phyloP scores from a whole-genome alignment of 2,888 invertebrate species.

The Malacosoma neustria region DNA sequence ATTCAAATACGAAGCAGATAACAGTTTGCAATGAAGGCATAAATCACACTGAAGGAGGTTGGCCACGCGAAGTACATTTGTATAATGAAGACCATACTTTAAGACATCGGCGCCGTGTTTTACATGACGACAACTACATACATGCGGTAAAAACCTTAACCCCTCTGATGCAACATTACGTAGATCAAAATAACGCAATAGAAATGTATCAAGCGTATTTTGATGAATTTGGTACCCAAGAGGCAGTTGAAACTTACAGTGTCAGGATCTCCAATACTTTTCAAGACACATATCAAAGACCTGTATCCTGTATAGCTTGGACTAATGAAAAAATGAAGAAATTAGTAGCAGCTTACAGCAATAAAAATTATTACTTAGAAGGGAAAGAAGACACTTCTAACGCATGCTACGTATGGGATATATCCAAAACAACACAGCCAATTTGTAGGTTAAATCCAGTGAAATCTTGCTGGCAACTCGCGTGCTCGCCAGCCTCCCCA shows the following conservation, averaged over 20 bases:
- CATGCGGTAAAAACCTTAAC: conserved; percentile 75
- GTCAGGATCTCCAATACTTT: conserved; percentile 80
- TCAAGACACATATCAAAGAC: conserved; percentile 70
- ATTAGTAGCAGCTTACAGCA: conserved; percentile 78
- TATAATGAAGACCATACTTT: conserved; percentile 80
- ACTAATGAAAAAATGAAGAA: conserved; percentile 79
- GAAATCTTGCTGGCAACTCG: conserved; percentile 51
- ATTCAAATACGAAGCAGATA: conserved; percentile 77
- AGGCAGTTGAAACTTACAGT: conserved; percentile 71
- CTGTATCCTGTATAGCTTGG: conserved; percentile 80
- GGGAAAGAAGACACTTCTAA: conserved; percentile 25
- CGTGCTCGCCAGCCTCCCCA: conserved; percentile 43
- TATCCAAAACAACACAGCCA: conserved; percentile 57
- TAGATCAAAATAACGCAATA: conserved; percentile 86
- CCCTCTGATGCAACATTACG: conserved; percentile 77
- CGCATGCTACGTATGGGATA: conserved; percentile 81
- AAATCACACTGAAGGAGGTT: conserved; percentile 87
- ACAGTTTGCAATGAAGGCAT: conserved; percentile 77
- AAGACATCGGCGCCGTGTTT: conserved; percentile 84
- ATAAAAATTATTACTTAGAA: conserved; percentile 23
- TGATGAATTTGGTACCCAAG: conserved; percentile 58
- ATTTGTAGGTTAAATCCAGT: conserved; percentile 33
- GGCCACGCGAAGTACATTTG: conserved; percentile 84
- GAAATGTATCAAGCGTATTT: conserved; percentile 88
- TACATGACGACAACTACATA: conserved; percentile 85